These are phyloP conservation scores for Microchrysa polita DNA, from an alignment of 2,888 invertebrate species.

Conservation along the genomic window DNA sequence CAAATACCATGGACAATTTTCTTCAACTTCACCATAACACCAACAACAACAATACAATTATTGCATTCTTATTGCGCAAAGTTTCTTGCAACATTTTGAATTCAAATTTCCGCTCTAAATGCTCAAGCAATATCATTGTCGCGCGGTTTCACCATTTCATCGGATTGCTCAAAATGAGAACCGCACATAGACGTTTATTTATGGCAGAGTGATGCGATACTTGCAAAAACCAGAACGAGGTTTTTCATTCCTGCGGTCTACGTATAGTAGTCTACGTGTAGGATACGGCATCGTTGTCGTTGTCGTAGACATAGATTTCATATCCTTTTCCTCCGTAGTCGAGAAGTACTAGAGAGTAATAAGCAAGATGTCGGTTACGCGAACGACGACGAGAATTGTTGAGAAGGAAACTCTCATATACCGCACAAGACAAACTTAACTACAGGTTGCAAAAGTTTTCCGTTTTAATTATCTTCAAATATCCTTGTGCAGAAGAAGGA, in stretches of 20 bases:
- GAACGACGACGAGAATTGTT: not conserved
- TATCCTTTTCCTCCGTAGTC: no score
- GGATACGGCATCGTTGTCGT: not conserved
- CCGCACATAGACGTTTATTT: not conserved
- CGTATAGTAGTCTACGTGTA: not conserved
- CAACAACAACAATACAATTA: no score
- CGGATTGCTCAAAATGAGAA: no score
- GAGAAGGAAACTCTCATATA: constrained; percentile 17
- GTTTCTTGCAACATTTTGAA: not conserved
- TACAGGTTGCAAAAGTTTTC: constrained; percentile 23
- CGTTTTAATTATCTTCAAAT: constrained; percentile 30
- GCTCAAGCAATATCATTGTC: not conserved
- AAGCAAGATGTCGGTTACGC: no score
- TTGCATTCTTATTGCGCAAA: not conserved
- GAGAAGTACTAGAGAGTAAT: no score
- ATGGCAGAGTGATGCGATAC: not conserved
- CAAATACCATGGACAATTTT: not conserved
- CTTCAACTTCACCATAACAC: not conserved
- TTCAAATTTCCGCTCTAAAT: constrained; percentile 8
- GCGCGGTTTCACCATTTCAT: no score
- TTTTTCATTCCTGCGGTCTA: not conserved
- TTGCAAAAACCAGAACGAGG: constrained; percentile 4
- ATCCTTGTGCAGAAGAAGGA: not conserved
- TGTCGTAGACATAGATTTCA: not conserved
- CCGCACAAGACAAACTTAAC: constrained; percentile 6